Evolutionary conservation across 2,888 invertebrate species (phyloP).

Genomic region (Morpho achilles): DNA sequence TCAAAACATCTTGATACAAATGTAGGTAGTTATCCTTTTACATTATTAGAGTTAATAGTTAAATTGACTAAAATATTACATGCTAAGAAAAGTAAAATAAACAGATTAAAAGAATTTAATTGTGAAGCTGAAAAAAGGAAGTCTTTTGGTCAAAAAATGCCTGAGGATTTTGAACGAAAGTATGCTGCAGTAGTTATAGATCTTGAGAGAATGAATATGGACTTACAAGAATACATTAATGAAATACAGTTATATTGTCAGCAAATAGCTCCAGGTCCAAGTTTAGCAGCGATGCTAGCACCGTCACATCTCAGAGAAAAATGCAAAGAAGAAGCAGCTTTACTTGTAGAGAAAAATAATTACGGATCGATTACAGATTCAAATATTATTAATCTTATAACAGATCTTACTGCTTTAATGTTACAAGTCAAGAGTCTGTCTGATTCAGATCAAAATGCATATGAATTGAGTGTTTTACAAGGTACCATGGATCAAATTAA

Average conservation of each 20-base stretch:
- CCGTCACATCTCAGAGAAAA: slow-evolving; percentile 93
- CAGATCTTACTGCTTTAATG: slow-evolving; percentile 93
- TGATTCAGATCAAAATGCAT: slow-evolving; percentile 91
- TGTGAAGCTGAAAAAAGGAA: slow-evolving; percentile 92
- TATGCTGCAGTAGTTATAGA: slow-evolving; percentile 94
- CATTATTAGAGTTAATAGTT: slow-evolving; percentile 91
- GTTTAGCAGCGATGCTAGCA: slow-evolving; percentile 90
- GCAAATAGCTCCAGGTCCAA: slow-evolving; percentile 93
- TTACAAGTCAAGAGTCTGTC: slow-evolving; percentile 89
- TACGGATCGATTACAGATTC: slow-evolving; percentile 80
- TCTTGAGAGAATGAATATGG: slow-evolving; percentile 93
- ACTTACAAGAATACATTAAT: slow-evolving; percentile 90
- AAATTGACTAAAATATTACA: slow-evolving; percentile 91
- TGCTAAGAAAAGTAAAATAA: slow-evolving; percentile 89
- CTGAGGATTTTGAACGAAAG: slow-evolving; percentile 93
- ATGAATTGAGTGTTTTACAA: slow-evolving; percentile 93
- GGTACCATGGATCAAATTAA: slow-evolving; percentile 95
- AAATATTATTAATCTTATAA: slow-evolving; percentile 87
- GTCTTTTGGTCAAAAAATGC: slow-evolving; percentile 87
- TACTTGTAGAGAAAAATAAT: slow-evolving; percentile 87
- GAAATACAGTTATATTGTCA: slow-evolving; percentile 91
- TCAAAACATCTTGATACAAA: slow-evolving; percentile 67
- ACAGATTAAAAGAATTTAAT: slow-evolving; percentile 91
- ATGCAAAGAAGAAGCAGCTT: slow-evolving; percentile 90
- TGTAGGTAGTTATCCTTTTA: slow-evolving; percentile 90